A percentile compares a stretch with the other conserved stretches of the same genome.
phyloP scores from a whole-genome alignment of 1,140 invertebrate genomes.

The Tachypleus tridentatus region DNA sequence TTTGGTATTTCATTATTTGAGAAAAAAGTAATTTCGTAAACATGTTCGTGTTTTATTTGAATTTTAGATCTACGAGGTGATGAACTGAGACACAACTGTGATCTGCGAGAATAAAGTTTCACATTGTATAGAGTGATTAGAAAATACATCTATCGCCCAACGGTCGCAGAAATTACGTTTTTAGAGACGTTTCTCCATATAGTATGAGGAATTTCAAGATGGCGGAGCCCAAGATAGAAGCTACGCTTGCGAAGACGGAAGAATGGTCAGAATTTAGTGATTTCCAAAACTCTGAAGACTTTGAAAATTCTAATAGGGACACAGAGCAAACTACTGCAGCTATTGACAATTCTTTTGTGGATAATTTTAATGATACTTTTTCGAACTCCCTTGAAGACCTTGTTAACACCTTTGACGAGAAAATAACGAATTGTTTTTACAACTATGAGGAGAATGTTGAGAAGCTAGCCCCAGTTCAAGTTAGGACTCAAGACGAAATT shows the following conservation, averaged over 20 bases:
- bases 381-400: conserved; percentile 94
- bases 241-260: conserved; percentile 87
- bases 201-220: neutral
- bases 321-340: conserved; percentile 16
- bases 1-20: no score
- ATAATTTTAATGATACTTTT: conserved; percentile 33
- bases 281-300: conserved; percentile 42
- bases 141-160: no score
- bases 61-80: no score
- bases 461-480: conserved; percentile 93
- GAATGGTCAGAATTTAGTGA: conserved; percentile 49
- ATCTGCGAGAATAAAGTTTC: no score
- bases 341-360: conserved; percentile 19
- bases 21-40: no score
- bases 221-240: conserved; percentile 82
- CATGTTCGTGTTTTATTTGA: no score
- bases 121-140: no score
- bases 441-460: conserved; percentile 95
- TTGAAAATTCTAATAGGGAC: conserved; percentile 43
- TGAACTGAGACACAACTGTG: no score
- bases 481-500: conserved; percentile 94
- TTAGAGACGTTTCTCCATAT: no score
- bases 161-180: no score
- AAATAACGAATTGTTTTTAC: conserved; percentile 95
- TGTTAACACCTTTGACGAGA: conserved; percentile 97